A percentile compares a stretch with the other conserved stretches of the same genome.
Conservation (phyloP, 2,797 vertebrate genomes). For the Notolabrus celidotus region DNA sequence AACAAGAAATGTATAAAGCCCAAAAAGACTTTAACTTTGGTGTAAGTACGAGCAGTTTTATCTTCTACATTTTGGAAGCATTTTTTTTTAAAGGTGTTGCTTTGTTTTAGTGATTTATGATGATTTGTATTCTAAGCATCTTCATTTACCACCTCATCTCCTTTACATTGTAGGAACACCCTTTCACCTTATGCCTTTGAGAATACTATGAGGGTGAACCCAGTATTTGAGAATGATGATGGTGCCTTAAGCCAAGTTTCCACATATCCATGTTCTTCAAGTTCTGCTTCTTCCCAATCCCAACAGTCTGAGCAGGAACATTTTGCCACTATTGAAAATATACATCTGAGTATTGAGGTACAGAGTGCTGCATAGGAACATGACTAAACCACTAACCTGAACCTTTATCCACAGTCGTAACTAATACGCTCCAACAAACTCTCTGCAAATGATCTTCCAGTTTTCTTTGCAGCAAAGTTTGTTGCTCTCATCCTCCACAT, state of each 20-base stretch:
- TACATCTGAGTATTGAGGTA: constrained; percentile 85
- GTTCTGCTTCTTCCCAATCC: constrained; percentile 80
- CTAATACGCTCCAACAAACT: constrained; percentile 38
- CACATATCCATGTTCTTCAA: constrained; percentile 80
- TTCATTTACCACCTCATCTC: constrained; percentile 58
- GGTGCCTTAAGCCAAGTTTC: constrained; percentile 83
- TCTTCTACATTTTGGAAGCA: background rate
- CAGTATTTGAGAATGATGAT: constrained; percentile 88
- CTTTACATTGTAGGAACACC: constrained; percentile 85
- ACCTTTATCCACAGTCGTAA: constrained; percentile 14
- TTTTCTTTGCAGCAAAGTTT: constrained; percentile 13
- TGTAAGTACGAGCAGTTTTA: constrained; percentile 81
- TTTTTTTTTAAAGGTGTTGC: constrained; percentile 25
- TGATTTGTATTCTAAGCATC: constrained; percentile 20
- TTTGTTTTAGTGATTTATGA: constrained; percentile 33
- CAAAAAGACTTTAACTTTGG: constrained; percentile 82
- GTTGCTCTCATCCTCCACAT: background rate
- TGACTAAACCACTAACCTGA: constrained; percentile 61
- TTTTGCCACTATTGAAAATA: constrained; percentile 83
- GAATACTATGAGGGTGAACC: constrained; percentile 87
- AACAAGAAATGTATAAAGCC: constrained; percentile 88
- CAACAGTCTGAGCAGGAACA: constrained; percentile 79
- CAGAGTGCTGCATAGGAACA: constrained; percentile 62
- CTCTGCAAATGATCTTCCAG: background rate
- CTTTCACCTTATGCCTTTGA: constrained; percentile 84